Conservation (phyloP, 53 echinoderm and acorn worm genomes). For the Patiria pectinifera region DNA sequence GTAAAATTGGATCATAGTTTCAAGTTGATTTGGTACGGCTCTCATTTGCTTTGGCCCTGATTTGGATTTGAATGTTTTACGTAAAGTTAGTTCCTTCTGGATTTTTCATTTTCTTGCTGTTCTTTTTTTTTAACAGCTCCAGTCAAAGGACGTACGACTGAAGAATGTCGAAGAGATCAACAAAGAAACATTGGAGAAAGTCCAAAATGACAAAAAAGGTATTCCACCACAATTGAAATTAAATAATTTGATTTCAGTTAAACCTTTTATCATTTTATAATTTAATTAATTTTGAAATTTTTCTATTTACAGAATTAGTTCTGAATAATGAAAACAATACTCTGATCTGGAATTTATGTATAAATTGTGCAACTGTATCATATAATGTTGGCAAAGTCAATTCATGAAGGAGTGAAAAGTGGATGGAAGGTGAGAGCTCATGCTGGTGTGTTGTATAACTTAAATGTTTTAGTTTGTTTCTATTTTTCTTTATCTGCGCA, state of each 20-base stretch:
- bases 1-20: no score
- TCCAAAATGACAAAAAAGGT: constrained; percentile 58
- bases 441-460: neutral
- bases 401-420: no score
- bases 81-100: no score
- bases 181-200: constrained; percentile 48
- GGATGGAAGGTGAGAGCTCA: neutral
- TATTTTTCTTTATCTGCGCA: neutral
- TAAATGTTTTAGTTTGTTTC: neutral
- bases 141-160: constrained; percentile 54
- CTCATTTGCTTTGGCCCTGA: no score
- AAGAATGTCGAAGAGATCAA: constrained; percentile 55
- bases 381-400: no score
- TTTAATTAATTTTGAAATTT: no score
- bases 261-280: no score
- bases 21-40: no score
- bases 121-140: constrained; percentile 22
- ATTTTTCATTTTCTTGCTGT: no score
- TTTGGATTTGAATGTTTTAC: no score
- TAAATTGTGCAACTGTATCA: no score
- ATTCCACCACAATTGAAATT: neutral
- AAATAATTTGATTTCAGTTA: neutral
- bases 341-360: neutral
- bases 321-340: neutral
- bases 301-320: no score